phyloP scores from a whole-genome alignment of 2,797 vertebrate species.

The Clarias pachynema region DNA sequence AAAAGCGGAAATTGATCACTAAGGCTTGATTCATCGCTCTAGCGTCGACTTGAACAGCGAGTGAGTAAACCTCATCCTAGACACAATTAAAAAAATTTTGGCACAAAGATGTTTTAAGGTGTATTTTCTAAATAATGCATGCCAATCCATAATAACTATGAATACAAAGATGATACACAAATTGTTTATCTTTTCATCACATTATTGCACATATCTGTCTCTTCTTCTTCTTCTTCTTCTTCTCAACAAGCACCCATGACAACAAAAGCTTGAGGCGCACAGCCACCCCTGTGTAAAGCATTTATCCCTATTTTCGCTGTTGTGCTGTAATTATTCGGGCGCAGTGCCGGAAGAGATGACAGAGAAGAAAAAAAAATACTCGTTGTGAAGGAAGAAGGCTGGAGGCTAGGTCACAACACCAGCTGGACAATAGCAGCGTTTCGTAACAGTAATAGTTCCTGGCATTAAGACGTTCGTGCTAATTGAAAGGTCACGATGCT shows the following conservation, averaged over 20 bases:
- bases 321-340: not conserved
- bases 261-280: not conserved
- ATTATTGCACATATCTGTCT: not conserved
- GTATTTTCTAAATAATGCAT: not conserved
- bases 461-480: slow-evolving; percentile 46
- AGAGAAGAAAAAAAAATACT: not conserved
- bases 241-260: not conserved
- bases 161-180: not conserved
- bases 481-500: slow-evolving; percentile 66
- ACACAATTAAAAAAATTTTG: not conserved
- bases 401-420: slow-evolving; percentile 2
- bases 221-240: not conserved
- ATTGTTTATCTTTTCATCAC: not conserved
- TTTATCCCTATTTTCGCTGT: not conserved
- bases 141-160: not conserved
- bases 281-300: not conserved
- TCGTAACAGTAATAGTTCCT: slow-evolving; percentile 33
- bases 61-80: not conserved
- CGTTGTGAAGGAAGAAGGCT: not conserved
- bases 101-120: not conserved
- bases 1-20: not conserved
- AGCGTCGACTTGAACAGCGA: not conserved
- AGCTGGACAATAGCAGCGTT: slow-evolving; percentile 22
- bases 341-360: not conserved
- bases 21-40: not conserved